A percentile compares a stretch with the other conserved stretches of the same genome.
phyloP scores from a whole-genome alignment of 2,888 invertebrate genomes.

The Silvanus unidentatus region DNA sequence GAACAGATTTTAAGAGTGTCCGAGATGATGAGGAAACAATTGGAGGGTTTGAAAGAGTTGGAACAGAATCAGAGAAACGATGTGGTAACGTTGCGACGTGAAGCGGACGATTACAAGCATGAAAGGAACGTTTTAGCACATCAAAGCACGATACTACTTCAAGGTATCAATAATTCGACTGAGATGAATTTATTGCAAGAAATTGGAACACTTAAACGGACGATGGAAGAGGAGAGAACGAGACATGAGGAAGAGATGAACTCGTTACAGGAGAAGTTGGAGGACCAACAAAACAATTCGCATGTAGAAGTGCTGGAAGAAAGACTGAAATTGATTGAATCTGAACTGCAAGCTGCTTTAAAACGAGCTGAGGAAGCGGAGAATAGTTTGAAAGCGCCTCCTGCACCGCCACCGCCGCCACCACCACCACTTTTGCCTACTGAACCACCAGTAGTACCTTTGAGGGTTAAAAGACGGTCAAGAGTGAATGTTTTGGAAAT shows the following conservation, averaged over 20 bases:
- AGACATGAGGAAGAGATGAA: constrained; percentile 54
- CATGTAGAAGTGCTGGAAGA: constrained; percentile 65
- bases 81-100: constrained; percentile 47
- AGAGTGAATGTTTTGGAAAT: constrained; percentile 32
- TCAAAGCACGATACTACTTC: constrained; percentile 57
- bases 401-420: constrained; percentile 43
- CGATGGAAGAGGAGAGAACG: constrained; percentile 56
- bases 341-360: constrained; percentile 58
- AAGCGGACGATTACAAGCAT: constrained; percentile 58
- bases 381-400: constrained; percentile 48
- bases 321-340: constrained; percentile 61
- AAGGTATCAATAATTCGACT: constrained; percentile 57
- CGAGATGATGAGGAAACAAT: constrained; percentile 60
- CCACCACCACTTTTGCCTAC: constrained; percentile 22
- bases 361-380: constrained; percentile 56
- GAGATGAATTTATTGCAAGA: constrained; percentile 54
- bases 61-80: constrained; percentile 58
- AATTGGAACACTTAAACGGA: constrained; percentile 56
- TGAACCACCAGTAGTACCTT: constrained; percentile 52
- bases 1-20: constrained; percentile 62
- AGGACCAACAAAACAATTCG: constrained; percentile 60
- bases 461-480: constrained; percentile 49
- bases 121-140: constrained; percentile 60
- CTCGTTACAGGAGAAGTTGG: constrained; percentile 58
- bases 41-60: constrained; percentile 55